Evolutionary conservation across 2,888 invertebrate genomes (phyloP), one percentile per base, ranked within the genome.

Genomic region (Athetis lepigone): DNA sequence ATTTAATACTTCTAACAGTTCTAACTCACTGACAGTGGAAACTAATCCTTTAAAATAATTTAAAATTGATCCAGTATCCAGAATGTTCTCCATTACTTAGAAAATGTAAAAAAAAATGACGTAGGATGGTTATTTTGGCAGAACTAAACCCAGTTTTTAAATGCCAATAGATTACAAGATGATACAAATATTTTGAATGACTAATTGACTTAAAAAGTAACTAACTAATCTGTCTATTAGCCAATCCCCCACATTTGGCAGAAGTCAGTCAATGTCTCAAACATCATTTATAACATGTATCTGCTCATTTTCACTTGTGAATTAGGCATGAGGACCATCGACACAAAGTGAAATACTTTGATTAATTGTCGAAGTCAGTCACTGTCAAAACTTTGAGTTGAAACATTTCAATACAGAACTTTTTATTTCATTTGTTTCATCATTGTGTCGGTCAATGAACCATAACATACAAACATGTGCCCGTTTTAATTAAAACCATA

Each of bases 331-430:
- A 62, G 64, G 75, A 77, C 68, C 50, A 67, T 51, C 43, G 43
- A 57, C 70, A 73, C 73, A 77, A 77, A 78, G 73, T 59, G 43
- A 59, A 58, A 63, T 42, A 63, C 37, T 43, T 68, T 78, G 66
- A 70, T 78, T 65, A 68, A 76, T 77, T 33, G 46, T 45, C 21
- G 18, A 11, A 73, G 65, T 73, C 57, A 47, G 18, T 76, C 57
- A 70, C 59, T 76, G 74, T 70, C 73, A 70, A 55, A 66, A 57
- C 55, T 59, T 60, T 67, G 29, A 61, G 43, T 52, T 54, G 46
- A 55, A 73, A 52, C 57, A 36, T 55, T 64, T 55, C 46, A 69
- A 55, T 59, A 65, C n/a, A 50, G 36, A 43, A 66, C 70, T 63
- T 76, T 76, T 70, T 51, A 42, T 70, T 71, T 67, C 56, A 25